Conservation (phyloP, 2,113 vertebrate genomes). For the Morone saxatilis region DNA sequence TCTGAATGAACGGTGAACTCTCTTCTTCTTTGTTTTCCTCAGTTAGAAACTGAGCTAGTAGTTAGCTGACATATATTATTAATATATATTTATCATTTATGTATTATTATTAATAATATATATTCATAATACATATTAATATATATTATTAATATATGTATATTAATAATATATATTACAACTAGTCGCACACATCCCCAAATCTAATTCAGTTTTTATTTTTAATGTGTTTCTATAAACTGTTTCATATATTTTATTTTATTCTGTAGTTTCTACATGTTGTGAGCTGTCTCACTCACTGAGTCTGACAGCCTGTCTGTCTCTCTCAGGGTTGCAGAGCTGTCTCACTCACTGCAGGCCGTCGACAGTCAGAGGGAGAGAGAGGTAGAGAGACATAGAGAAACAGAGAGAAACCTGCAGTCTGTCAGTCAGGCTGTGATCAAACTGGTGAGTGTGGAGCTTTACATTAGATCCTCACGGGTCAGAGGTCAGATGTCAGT, state of each 20-base stretch:
- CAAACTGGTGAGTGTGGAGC: slow-evolving; percentile 71
- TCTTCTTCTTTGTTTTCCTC: not conserved
- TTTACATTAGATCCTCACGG: not conserved
- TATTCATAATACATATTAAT: no score
- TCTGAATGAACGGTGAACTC: slow-evolving; percentile 62
- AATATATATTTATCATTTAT: no score
- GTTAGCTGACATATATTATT: not conserved
- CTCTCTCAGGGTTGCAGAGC: slow-evolving; percentile 83
- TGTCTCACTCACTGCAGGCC: slow-evolving; percentile 82
- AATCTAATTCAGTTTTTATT: no score
- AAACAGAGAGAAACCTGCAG: slow-evolving; percentile 66
- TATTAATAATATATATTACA: no score
- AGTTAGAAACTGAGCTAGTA: not conserved
- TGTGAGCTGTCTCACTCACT: no score
- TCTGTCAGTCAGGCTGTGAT: slow-evolving; percentile 68
- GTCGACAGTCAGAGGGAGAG: slow-evolving; percentile 82
- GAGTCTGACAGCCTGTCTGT: not conserved
- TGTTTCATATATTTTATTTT: no score
- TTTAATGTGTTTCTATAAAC: no score
- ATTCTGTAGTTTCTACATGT: no score
- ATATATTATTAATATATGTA: no score
- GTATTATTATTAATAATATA: no score
- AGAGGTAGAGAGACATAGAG: slow-evolving; percentile 42
- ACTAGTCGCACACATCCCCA: no score
- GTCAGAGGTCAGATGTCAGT: not conserved